phyloP scores from a whole-genome alignment of 2,797 vertebrate species.

The Taeniopygia guttata region DNA sequence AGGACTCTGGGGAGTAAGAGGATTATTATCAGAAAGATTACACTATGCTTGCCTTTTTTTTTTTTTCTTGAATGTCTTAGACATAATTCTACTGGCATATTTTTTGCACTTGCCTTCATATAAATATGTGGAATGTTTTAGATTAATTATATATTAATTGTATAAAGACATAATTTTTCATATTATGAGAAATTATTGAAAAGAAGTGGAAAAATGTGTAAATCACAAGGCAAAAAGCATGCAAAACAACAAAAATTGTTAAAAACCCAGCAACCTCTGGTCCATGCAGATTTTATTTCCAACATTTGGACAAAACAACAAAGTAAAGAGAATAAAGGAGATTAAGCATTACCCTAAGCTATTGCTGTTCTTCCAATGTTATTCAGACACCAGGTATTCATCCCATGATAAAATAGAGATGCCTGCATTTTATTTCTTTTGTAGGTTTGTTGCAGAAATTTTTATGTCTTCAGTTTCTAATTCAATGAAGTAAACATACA shows the following conservation, averaged over 20 bases:
- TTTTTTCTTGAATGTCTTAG: neutral
- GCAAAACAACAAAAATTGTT: neutral
- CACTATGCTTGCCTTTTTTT: neutral
- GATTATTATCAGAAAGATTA: slow-evolving; percentile 1
- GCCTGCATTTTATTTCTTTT: neutral
- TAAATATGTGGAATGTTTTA: neutral
- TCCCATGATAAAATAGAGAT: neutral
- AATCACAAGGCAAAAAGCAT: neutral
- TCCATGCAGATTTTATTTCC: neutral
- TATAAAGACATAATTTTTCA: neutral
- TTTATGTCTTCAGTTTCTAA: neutral
- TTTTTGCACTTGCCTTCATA: neutral
- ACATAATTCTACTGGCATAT: neutral
- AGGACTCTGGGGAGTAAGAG: neutral
- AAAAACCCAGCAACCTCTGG: neutral
- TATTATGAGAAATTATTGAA: neutral
- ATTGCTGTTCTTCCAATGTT: neutral
- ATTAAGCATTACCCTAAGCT: neutral
- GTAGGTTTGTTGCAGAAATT: neutral
- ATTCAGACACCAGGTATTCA: neutral
- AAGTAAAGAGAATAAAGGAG: neutral
- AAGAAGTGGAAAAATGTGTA: neutral
- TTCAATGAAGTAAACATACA: neutral
- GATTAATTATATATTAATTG: neutral
- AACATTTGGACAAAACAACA: neutral